Evolutionary conservation across 2,113 vertebrate species (phyloP).

Genomic region (Tapirus terrestris): DNA sequence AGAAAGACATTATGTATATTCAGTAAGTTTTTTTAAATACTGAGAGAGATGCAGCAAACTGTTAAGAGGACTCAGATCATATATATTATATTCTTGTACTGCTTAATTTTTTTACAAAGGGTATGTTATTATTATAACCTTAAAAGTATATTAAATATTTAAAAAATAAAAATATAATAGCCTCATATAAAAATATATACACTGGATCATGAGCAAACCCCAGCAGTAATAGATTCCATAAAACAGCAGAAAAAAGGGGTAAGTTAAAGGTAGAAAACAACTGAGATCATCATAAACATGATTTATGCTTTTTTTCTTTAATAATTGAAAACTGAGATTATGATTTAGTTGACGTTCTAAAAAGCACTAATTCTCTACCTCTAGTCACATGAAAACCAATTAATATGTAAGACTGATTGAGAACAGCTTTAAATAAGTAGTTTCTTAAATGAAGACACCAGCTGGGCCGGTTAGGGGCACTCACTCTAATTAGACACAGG

Average conservation of each 20-base stretch:
- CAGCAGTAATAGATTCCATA: neutral
- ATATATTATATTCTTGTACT: neutral
- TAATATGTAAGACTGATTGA: constrained; percentile 46
- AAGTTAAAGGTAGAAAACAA: neutral
- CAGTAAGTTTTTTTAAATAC: neutral
- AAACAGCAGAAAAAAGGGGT: neutral
- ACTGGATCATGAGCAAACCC: neutral
- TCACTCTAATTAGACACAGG: constrained; percentile 78
- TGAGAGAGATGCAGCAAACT: constrained; percentile 4
- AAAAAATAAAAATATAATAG: neutral
- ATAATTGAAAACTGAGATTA: neutral
- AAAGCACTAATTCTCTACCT: constrained; percentile 38
- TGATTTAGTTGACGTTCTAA: constrained; percentile 39
- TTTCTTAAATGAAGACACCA: constrained; percentile 75
- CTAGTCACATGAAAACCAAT: constrained; percentile 55
- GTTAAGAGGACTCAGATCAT: neutral
- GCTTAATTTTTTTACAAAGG: neutral
- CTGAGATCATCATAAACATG: neutral
- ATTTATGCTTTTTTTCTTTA: neutral
- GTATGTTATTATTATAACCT: neutral
- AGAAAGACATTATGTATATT: neutral
- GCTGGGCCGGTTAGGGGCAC: constrained; percentile 74
- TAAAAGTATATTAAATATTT: constrained; percentile 29
- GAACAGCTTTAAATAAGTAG: constrained; percentile 60
- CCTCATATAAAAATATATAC: neutral